Percentiles rank a stretch among this genome's conserved stretches.
These are phyloP conservation scores for Morone chrysops DNA, from an alignment of 2,113 vertebrate genomes.

Conservation along the genomic window DNA sequence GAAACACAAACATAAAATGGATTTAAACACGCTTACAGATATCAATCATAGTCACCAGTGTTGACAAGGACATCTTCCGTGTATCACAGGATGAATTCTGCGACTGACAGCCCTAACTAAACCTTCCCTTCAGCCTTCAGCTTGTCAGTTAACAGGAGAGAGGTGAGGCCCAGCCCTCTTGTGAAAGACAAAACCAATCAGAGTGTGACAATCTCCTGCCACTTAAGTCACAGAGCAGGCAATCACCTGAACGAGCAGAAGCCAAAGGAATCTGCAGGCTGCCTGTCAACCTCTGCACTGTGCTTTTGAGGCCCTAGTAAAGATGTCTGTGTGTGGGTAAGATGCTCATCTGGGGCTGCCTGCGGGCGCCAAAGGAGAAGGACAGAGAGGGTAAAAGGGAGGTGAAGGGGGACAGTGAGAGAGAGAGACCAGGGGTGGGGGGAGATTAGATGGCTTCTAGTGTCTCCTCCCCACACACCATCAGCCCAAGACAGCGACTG, in stretches of 20 bases:
- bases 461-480: conserved; percentile 66
- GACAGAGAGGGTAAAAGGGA: conserved; percentile 60
- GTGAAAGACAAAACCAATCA: conserved; percentile 78
- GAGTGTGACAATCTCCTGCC: conserved; percentile 58
- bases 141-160: conserved; percentile 63
- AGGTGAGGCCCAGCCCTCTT: conserved; percentile 55
- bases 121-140: conserved; percentile 68
- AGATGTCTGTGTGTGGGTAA: conserved; percentile 69
- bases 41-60: conserved; percentile 47
- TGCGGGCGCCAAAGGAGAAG: conserved; percentile 69
- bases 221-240: conserved; percentile 67
- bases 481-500: conserved; percentile 75
- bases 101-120: conserved; percentile 60
- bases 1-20: conserved; percentile 20
- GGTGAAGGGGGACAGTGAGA: conserved; percentile 53
- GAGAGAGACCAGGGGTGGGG: conserved; percentile 41
- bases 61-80: conserved; percentile 70
- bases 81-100: conserved; percentile 59
- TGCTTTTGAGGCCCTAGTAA: conserved; percentile 66
- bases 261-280: conserved; percentile 53
- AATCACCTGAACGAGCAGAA: conserved; percentile 43
- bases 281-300: conserved; percentile 32
- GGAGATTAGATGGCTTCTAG: conserved; percentile 70
- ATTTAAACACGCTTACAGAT: conserved; percentile 63
- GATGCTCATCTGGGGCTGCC: conserved; percentile 67